A percentile compares a stretch with the other conserved stretches of the same genome.
These are phyloP conservation scores for Aphrocallistes beatrix DNA, from an alignment of 37 sponge, comb jelly and placozoan species.

Conservation along the genomic window DNA sequence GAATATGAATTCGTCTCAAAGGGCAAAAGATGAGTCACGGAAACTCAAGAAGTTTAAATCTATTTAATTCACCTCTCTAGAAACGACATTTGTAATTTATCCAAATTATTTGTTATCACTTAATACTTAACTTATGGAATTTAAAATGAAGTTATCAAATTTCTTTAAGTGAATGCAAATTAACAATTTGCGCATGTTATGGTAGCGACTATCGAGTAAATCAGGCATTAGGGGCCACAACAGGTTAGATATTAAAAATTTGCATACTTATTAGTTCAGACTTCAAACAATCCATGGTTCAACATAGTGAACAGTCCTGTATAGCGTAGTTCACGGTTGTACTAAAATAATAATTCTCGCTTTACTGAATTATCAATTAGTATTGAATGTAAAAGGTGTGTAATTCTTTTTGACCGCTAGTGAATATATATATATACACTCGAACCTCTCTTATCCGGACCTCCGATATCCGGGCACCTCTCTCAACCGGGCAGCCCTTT, in stretches of 20 bases:
- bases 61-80: not conserved
- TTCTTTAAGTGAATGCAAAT: not conserved
- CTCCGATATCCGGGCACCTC: too few species aligned
- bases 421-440: too few species aligned
- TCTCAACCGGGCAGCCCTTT: too few species aligned
- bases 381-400: too few species aligned
- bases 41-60: not conserved
- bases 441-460: too few species aligned
- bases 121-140: not conserved
- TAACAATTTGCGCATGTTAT: not conserved
- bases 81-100: not conserved
- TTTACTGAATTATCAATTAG: too few species aligned
- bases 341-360: too few species aligned
- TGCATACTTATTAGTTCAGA: not conserved
- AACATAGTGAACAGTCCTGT: not conserved
- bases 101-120: not conserved
- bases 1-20: conserved; percentile 4
- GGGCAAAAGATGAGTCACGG: not conserved
- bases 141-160: not conserved
- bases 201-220: too few species aligned
- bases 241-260: not conserved
- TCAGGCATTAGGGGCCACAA: not conserved
- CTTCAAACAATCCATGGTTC: conserved; percentile 15
- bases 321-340: conserved; percentile 11
- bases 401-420: too few species aligned